Evolutionary conservation across 2,113 vertebrate genomes (phyloP), one percentile per base, ranked within the genome.

Genomic region (Raja brachyura): DNA sequence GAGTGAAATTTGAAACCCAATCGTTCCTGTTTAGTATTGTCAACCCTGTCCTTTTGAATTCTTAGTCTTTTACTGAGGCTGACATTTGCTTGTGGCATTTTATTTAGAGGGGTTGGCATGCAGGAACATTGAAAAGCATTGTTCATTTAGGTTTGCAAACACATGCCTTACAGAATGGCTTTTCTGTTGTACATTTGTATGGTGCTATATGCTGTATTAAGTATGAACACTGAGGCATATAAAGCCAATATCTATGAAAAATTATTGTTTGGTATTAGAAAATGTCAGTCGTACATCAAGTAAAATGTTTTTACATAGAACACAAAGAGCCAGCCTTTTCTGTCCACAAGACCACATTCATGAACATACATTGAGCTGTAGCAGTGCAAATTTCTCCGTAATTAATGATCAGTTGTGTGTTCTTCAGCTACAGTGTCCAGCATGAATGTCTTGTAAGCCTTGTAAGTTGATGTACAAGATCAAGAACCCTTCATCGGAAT

Each of bases 71-170:
- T 66, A 33, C 59, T 90, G 86, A 63, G 31, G 61, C 93, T 93
- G 94, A 94, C 92, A 66, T 94, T 94, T 94, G 86, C 93, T 94
- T 61, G 76, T 73, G 93, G 94, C 93, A 79, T 83, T 94, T 93
- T 93, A 90, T 92, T 93, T 93, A 93, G 93, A 93, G 93, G 77
- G 85, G 94, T 93, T 90, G 28, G 74, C 54, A 83, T 95, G 94
- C 93, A 79, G 93, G 93, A 93, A 94, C 94, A 95, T 94, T 93
- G 75, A 93, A 93, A 93, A 56, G 93, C 93, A 94, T 93, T 95
- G 93, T 94, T 93, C 79, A 78, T 93, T 94, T 90, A 77, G 94
- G 90, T 63, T 95, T 94, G 94, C 93, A 93, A 93, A 93, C 93
- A 93, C 93, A 94, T 94, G 93, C 81, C 48, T 86, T 59, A n/a